A percentile compares a stretch with the other conserved stretches of the same genome.
phyloP scores from a whole-genome alignment of 2,797 vertebrate species.

The Phataginus tetradactyla region DNA sequence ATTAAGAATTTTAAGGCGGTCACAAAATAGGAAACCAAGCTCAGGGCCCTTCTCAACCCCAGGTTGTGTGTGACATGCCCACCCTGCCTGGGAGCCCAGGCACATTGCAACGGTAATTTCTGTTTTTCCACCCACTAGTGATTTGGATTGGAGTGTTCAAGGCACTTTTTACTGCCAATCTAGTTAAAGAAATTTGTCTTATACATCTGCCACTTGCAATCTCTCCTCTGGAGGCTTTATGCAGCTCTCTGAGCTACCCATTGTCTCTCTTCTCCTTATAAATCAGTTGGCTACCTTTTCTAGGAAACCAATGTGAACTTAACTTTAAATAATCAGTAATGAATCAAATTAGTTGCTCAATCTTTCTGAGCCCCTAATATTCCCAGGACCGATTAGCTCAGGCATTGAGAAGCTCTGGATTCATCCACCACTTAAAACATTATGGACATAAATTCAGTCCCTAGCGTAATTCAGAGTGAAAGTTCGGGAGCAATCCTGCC shows the following conservation, averaged over 20 bases:
- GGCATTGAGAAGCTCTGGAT: background rate
- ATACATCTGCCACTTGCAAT: background rate
- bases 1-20: background rate
- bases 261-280: background rate
- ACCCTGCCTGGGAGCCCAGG: background rate
- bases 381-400: background rate
- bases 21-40: background rate
- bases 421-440: background rate
- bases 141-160: background rate
- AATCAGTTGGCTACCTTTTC: background rate
- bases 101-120: background rate
- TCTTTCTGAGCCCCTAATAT: background rate
- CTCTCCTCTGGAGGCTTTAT: background rate
- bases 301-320: background rate
- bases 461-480: background rate
- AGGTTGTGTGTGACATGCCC: background rate
- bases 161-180: background rate
- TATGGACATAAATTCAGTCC: background rate
- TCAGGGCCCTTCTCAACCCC: background rate
- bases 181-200: conserved; percentile 32
- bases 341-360: background rate
- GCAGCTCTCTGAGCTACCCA: background rate
- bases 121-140: background rate
- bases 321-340: background rate
- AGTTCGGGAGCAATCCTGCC: background rate